Base-by-base conservation (phyloP, 2,113 vertebrate species). In the Alaudala cheleensis region DNA sequence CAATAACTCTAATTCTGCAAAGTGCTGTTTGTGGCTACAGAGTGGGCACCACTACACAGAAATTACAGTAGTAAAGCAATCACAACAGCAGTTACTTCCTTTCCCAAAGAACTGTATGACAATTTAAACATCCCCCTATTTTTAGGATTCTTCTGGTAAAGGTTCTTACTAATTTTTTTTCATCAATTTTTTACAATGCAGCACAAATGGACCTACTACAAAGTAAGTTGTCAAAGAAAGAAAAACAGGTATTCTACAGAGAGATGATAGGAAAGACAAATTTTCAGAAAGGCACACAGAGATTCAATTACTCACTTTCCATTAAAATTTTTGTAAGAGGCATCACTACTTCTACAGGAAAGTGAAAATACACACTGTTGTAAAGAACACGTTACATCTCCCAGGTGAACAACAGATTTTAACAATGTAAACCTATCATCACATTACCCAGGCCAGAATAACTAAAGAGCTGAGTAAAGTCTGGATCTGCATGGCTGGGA, bases 211-310 rank as follows among this genome's bases (percentile, higher is more conserved):
- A 78, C 87, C 60, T 72, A 56, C 67, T 78, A 80, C 62, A 88
- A 96, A 86, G 89, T 49, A 83, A 80, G 62, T 19, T 96, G 86
- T 88, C 77, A 96, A 12, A 12, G 86, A 78, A 96, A 96, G 90
- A 54, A 90, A 86, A 95, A 34, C 23, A 34, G n/a, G 12, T 74
- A 84, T 77, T 93, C 78, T 80, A 45, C 34, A 92, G 47, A 86
- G 79, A 71, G 37, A 76, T 91, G 76, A 91, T 23, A 95, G 81
- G 85, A 89, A 79, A 58, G 39, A 79, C 26, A 31, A 34, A 29
- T 71, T 95, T 97, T 92, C 91, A 22, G 34, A 50, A 89, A 94
- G 37, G 29, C 28, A 61, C 45, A 80, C 4, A 47, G 45, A 24
- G 61, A 86, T 87, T 95, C 93, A 95, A 96, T 93, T 80, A 83